Evolutionary conservation across 2,888 invertebrate genomes (phyloP).

Genomic region (Cosmia pyralina): DNA sequence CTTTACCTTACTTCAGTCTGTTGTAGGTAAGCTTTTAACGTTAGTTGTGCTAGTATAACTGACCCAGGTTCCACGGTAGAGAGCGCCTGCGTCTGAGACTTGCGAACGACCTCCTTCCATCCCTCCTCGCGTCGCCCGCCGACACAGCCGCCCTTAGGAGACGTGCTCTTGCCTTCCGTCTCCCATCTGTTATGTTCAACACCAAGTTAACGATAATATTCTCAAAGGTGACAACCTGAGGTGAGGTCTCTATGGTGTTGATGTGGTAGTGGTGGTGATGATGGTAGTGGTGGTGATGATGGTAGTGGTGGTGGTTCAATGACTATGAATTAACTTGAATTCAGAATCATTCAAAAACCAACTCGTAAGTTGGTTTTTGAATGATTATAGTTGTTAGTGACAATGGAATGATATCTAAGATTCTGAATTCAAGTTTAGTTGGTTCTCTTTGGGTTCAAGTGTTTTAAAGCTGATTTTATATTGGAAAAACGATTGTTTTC

Average conservation of each 20-base stretch:
- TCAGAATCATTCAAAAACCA: constrained; percentile 6
- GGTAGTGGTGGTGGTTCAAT: no score
- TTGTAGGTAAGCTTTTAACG: not conserved
- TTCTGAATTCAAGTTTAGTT: constrained; percentile 15
- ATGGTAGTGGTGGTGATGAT: no score
- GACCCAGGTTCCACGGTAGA: constrained; percentile 88
- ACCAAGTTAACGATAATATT: constrained; percentile 18
- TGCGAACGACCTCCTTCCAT: constrained; percentile 99
- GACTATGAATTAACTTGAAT: constrained; percentile 2
- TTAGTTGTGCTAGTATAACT: constrained; percentile 39
- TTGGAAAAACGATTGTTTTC: not conserved
- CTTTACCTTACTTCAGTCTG: not conserved
- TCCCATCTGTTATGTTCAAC: constrained; percentile 80
- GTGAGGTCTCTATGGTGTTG: no score
- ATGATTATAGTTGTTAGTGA: no score
- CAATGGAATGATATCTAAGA: not conserved
- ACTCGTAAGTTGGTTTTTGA: no score
- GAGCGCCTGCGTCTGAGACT: constrained; percentile 92
- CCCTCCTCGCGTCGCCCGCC: constrained; percentile 95
- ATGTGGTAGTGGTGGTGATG: no score
- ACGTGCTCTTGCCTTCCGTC: constrained; percentile 89
- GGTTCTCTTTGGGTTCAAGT: not conserved
- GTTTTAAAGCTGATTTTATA: not conserved
- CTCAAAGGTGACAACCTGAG: no score
- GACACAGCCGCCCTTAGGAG: constrained; percentile 91